A percentile compares a stretch with the other conserved stretches of the same genome.
Conservation (phyloP, 2,797 vertebrate species). For the Cynopterus sphinx region DNA sequence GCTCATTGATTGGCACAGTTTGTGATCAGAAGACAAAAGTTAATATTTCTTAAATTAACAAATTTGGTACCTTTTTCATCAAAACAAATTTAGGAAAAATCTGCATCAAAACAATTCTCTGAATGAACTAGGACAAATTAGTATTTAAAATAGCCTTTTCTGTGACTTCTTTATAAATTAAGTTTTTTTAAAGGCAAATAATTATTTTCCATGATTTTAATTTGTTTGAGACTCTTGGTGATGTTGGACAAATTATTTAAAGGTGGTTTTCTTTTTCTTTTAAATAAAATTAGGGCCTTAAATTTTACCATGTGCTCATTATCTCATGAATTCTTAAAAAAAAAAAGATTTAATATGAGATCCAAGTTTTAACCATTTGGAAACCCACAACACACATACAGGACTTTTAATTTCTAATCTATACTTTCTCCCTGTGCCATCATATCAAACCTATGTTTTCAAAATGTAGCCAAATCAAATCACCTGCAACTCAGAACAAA, state of each 20-base stretch:
- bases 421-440: background rate
- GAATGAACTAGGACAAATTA: background rate
- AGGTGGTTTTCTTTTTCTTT: no score
- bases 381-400: background rate
- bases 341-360: background rate
- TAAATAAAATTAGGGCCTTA: background rate
- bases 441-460: background rate
- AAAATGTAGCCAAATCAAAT: conserved; percentile 1
- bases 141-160: background rate
- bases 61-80: background rate
- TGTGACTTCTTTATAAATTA: background rate
- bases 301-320: background rate
- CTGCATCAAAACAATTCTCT: background rate
- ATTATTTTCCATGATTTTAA: background rate
- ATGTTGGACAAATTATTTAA: background rate
- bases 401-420: background rate
- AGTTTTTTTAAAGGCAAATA: background rate
- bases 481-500: background rate
- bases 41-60: background rate
- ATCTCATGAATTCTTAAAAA: background rate
- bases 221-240: background rate
- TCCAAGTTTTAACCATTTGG: background rate
- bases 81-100: background rate
- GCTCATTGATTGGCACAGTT: background rate
- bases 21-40: background rate